phyloP scores from a whole-genome alignment of 2,113 vertebrate species.

The Zapornia atra region DNA sequence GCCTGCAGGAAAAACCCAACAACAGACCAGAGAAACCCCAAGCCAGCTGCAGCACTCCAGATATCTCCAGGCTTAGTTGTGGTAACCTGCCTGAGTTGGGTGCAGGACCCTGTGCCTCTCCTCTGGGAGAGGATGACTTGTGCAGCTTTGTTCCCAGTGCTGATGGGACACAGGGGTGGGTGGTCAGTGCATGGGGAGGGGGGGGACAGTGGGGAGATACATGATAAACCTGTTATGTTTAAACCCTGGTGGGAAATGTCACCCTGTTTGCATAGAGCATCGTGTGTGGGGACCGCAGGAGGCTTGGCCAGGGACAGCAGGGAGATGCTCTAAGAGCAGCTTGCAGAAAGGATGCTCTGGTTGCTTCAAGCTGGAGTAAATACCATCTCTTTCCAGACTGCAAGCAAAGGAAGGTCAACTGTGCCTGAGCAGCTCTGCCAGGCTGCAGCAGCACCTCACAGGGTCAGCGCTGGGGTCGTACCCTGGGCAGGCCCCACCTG shows the following conservation, averaged over 20 bases:
- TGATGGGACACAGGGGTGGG: neutral
- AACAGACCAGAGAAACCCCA: neutral
- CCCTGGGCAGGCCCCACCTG: neutral
- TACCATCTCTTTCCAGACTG: neutral
- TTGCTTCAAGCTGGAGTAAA: neutral
- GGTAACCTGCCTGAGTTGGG: neutral
- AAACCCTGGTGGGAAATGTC: neutral
- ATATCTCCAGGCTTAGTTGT: neutral
- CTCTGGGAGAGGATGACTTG: neutral
- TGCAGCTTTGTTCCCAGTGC: neutral
- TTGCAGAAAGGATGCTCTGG: neutral
- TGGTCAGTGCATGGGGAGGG: too few relatives aligned
- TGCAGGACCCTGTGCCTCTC: accelerated
- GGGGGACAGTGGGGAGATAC: accelerated
- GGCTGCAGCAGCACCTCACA: neutral
- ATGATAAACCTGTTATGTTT: accelerated
- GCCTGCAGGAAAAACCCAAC: neutral
- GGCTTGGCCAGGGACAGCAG: too few relatives aligned
- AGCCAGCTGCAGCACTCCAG: neutral
- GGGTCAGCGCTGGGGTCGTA: neutral
- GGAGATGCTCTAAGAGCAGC: neutral
- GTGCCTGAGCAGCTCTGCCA: neutral
- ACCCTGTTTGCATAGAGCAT: neutral
- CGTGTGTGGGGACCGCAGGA: accelerated
- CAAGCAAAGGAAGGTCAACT: neutral